Base-by-base conservation (phyloP, 1,140 invertebrate species). In the Pteromalus puparum region DNA sequence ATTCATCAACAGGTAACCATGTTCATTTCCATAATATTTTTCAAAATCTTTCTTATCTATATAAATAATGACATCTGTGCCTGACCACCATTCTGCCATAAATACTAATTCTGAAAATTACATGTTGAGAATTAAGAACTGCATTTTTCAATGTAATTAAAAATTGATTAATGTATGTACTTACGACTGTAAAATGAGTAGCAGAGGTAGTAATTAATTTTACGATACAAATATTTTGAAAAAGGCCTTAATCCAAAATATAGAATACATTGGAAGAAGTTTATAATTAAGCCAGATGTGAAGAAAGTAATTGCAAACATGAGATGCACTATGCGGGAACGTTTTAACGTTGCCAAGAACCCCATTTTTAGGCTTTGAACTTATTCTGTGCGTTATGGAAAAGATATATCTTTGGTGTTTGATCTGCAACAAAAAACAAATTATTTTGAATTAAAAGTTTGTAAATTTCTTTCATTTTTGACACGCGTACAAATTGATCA, bases 21-120 rank as follows among this genome's bases (percentile, higher is more conserved):
- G 97, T 90, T 99, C 98, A 86, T 97, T 96, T 15, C 97, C 97
- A 92, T 96, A 96, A 92, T 95, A 96, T 91, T 96, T 96, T 5
- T 96, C 94, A 90, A 95, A 96, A 87, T 98, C 96, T 82, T 97
- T 94, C 88, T 95, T 96, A 88, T 98, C 96, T 88, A 96, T 95
- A 89, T 97, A 98, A 24, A 98, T 89, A 73, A 94, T 92, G 87
- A 97, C 90, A 86, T 96, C 95, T 65, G 96, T 95, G 65, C 95
- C 95, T 81, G 97, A 96, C 97, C 98, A 99, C 97, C 98, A 99
- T 94, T 99, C 97, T 82, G 96, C 95, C 89, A 99, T 93, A 93
- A 97, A 98, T 72, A 98, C 97, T 89, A 99, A 93, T 94, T 99
- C 98, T 99, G 91, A 61, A 93, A 94, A 86, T 81, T 77, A 83